Conservation (phyloP, 2,888 invertebrate genomes). For the Synanthedon andrenaeformis region DNA sequence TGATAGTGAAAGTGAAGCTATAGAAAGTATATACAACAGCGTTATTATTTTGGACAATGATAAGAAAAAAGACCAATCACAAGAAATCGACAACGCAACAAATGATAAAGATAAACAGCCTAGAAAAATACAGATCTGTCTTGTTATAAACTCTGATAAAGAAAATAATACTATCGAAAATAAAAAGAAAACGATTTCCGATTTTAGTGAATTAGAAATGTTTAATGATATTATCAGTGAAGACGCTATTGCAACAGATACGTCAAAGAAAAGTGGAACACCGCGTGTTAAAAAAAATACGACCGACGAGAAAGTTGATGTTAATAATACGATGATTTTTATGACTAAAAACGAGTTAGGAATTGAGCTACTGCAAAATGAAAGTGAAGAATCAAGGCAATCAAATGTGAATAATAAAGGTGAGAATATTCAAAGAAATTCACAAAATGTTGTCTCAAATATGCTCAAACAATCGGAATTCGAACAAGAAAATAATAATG, state of each 20-base stretch:
- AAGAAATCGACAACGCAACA: constrained; percentile 11
- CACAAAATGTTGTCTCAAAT: no score
- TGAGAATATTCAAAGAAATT: no score
- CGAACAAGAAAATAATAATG: not conserved
- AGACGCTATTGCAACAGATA: no score
- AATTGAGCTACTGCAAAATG: no score
- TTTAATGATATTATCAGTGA: constrained; percentile 5
- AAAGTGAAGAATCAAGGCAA: no score
- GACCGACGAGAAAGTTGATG: no score
- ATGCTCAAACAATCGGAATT: not conserved
- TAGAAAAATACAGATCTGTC: constrained; percentile 47
- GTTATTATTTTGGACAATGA: constrained; percentile 34
- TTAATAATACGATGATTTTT: no score
- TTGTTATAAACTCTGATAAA: constrained; percentile 32
- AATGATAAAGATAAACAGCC: constrained; percentile 21
- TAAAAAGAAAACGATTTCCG: constrained; percentile 8
- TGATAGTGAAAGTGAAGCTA: constrained; percentile 59
- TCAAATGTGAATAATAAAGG: no score
- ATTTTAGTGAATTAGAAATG: constrained; percentile 38
- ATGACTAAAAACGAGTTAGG: no score
- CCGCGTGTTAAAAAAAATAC: no score
- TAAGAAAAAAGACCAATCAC: constrained; percentile 9
- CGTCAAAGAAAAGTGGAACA: no score
- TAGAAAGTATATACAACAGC: constrained; percentile 53
- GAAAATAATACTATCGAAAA: constrained; percentile 7